Evolutionary conservation across 2,888 invertebrate species (phyloP).

Genomic region (Coelinius sp.): DNA sequence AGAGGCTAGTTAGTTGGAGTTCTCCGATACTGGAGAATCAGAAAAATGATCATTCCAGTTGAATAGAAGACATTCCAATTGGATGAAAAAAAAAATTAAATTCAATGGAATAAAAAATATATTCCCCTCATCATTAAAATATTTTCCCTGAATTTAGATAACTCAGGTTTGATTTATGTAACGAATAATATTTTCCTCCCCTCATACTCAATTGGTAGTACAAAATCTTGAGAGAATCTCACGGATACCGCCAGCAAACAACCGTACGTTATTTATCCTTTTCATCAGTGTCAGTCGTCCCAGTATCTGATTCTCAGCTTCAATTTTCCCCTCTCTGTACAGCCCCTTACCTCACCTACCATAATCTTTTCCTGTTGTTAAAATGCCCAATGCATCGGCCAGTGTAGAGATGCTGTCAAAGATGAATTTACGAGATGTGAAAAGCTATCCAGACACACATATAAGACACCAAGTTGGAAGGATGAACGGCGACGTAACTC

Average conservation of each 20-base stretch:
- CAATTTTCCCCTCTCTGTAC: neutral
- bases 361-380: constrained; percentile 17
- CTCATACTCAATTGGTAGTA: neutral
- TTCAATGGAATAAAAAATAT: too few species aligned
- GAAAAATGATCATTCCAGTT: too few species aligned
- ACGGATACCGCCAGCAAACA: constrained; percentile 4
- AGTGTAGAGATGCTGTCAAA: constrained; percentile 43
- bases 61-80: too few species aligned
- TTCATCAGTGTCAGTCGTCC: constrained; percentile 21
- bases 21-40: too few species aligned
- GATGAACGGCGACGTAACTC: constrained; percentile 46
- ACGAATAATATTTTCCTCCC: neutral
- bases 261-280: constrained; percentile 26
- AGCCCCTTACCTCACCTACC: neutral
- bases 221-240: constrained; percentile 2
- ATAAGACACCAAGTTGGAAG: constrained; percentile 26
- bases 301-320: constrained; percentile 21
- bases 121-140: too few species aligned
- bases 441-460: constrained; percentile 49
- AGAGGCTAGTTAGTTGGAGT: too few species aligned
- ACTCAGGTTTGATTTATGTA: neutral
- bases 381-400: neutral
- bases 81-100: too few species aligned
- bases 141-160: neutral
- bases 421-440: constrained; percentile 52